Conservation (phyloP, 2,888 invertebrate species). For the Phlogophora meticulosa region DNA sequence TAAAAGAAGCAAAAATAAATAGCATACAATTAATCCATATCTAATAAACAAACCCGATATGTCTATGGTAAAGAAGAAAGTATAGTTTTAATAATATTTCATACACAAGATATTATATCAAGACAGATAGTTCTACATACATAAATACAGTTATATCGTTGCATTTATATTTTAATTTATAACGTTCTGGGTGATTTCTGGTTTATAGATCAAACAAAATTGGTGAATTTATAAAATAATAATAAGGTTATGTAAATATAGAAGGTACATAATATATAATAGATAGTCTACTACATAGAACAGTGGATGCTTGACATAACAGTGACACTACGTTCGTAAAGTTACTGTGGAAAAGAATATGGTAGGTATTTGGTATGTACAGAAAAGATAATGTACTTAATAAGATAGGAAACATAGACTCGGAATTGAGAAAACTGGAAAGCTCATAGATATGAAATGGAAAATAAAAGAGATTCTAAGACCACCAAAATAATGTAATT, state of each 20-base stretch:
- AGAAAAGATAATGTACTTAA: slow-evolving; percentile 7
- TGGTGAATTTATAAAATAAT: slow-evolving; percentile 26
- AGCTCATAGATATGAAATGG: background rate
- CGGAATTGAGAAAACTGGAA: slow-evolving; percentile 7
- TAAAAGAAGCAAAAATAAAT: slow-evolving; percentile 80
- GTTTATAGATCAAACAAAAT: slow-evolving; percentile 43
- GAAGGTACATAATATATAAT: slow-evolving; percentile 35
- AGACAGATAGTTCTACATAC: slow-evolving; percentile 59
- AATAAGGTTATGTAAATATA: slow-evolving; percentile 14
- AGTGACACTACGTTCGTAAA: slow-evolving; percentile 62
- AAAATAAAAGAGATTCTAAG: background rate
- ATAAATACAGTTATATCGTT: slow-evolving; percentile 32
- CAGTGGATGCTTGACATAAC: slow-evolving; percentile 69
- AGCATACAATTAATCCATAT: slow-evolving; percentile 71
- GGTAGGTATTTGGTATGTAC: slow-evolving; percentile 44
- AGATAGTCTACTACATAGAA: slow-evolving; percentile 64
- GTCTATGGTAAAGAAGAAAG: slow-evolving; percentile 70
- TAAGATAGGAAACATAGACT: background rate
- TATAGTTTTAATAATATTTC: slow-evolving; percentile 58
- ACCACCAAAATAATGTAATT: background rate
- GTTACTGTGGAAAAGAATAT: slow-evolving; percentile 20
- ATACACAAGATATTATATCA: slow-evolving; percentile 63
- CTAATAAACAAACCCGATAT: slow-evolving; percentile 76
- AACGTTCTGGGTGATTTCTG: slow-evolving; percentile 6
- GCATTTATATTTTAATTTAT: slow-evolving; percentile 31